These are phyloP conservation scores for Dolichomitus sp. DNA, from an alignment of 2,888 invertebrate species.

Conservation along the genomic window DNA sequence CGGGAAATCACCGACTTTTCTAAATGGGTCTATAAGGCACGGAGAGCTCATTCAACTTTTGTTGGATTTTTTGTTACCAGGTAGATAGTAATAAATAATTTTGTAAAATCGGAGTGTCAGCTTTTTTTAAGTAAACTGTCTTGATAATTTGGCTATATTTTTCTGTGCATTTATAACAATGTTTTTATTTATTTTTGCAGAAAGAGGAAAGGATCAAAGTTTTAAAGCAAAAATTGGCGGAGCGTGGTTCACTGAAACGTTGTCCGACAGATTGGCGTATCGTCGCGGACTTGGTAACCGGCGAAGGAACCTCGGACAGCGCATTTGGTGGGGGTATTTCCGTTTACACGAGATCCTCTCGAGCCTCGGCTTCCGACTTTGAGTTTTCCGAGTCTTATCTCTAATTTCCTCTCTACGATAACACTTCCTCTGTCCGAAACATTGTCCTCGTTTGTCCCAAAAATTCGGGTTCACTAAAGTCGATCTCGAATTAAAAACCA, in stretches of 20 bases:
- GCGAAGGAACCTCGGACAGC: conserved; percentile 93
- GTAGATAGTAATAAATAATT: too few relatives aligned
- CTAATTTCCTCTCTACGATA: conserved; percentile 83
- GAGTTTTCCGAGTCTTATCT: conserved; percentile 96
- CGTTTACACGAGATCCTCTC: conserved; percentile 93
- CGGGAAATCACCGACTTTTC: conserved; percentile 10
- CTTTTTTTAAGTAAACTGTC: too few relatives aligned
- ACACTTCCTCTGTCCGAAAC: conserved; percentile 16
- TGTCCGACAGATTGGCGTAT: conserved; percentile 90
- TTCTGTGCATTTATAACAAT: too few relatives aligned
- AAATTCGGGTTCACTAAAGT: conserved; percentile 20
- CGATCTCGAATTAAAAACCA: conserved; percentile 51
- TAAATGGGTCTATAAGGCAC: conserved; percentile 52
- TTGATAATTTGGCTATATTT: too few relatives aligned
- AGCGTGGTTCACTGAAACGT: conserved; percentile 89
- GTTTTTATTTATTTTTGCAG: conserved; percentile 87
- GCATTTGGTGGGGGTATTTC: conserved; percentile 91
- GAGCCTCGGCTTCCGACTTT: conserved; percentile 95
- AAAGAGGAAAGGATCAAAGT: conserved; percentile 96
- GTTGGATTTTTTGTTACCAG: conserved; percentile 25
- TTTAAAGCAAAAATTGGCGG: conserved; percentile 93
- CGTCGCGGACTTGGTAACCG: conserved; percentile 92
- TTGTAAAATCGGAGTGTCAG: too few relatives aligned
- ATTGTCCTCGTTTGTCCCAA: conserved; percentile 4
- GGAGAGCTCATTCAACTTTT: conserved; percentile 54